Percentiles rank a stretch among this genome's conserved stretches.
Conservation (phyloP, 2,113 vertebrate genomes). For the Gavialis gangeticus region DNA sequence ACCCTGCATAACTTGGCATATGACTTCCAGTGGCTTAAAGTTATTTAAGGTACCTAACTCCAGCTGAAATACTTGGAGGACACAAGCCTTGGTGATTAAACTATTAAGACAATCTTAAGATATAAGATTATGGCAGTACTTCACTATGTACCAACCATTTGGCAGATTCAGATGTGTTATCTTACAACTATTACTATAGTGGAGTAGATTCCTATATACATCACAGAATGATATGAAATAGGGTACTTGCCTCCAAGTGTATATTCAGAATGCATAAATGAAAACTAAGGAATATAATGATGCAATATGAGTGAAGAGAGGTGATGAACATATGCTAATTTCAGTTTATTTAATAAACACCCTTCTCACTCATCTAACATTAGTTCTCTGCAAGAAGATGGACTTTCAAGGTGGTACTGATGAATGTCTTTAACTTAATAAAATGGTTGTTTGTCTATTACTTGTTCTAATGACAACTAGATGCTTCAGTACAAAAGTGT, state of each 20-base stretch:
- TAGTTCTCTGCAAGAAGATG: constrained; percentile 60
- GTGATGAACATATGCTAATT: neutral
- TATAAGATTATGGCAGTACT: neutral
- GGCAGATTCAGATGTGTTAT: constrained; percentile 39
- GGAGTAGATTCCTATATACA: constrained; percentile 11
- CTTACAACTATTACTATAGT: constrained; percentile 56
- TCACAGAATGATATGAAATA: constrained; percentile 5
- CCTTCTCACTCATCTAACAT: constrained; percentile 53
- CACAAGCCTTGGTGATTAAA: neutral
- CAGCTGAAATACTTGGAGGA: neutral
- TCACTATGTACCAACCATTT: constrained; percentile 21
- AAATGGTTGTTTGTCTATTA: constrained; percentile 67
- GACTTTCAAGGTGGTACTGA: constrained; percentile 68
- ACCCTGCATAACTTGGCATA: neutral
- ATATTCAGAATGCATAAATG: neutral
- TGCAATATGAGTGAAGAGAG: constrained; percentile 30
- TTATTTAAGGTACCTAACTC: neutral
- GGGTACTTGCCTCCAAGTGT: neutral
- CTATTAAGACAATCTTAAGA: neutral
- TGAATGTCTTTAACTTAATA: constrained; percentile 73
- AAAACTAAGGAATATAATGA: constrained; percentile 21
- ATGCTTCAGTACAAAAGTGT: constrained; percentile 60
- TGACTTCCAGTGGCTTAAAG: neutral
- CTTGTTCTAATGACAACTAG: constrained; percentile 66
- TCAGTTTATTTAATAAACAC: constrained; percentile 55